Conservation (phyloP, 1,140 invertebrate species). For the Drosophila burlai region DNA sequence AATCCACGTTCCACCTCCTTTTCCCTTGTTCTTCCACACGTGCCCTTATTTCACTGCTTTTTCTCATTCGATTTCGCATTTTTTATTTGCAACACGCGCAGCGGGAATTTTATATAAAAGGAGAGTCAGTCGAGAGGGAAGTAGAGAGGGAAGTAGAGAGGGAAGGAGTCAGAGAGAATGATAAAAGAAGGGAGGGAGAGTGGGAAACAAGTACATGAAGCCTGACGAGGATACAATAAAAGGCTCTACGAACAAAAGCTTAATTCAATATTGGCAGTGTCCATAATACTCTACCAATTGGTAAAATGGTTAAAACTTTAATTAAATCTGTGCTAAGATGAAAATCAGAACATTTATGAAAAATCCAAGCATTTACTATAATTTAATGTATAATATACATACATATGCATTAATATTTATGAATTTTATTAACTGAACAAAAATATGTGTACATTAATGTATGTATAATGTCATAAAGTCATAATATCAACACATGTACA, state of each 20-base stretch:
- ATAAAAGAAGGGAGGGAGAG: slow-evolving; percentile 13
- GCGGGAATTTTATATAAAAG: slow-evolving; percentile 48
- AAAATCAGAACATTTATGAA: too few relatives aligned
- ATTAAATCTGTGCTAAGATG: neutral
- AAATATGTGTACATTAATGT: too few relatives aligned
- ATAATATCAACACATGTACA: too few relatives aligned
- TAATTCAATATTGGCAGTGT: neutral
- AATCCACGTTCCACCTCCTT: neutral
- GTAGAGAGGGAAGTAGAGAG: slow-evolving; percentile 27
- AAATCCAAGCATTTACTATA: too few relatives aligned
- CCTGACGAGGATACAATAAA: slow-evolving; percentile 46
- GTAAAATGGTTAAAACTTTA: neutral
- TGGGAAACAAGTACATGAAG: slow-evolving; percentile 38
- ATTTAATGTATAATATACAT: too few relatives aligned
- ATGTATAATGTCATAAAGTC: too few relatives aligned
- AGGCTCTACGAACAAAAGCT: slow-evolving; percentile 19
- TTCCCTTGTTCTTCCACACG: slow-evolving; percentile 56
- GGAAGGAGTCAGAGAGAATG: slow-evolving; percentile 17
- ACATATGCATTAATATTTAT: too few relatives aligned
- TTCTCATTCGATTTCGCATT: slow-evolving; percentile 35
- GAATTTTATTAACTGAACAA: too few relatives aligned
- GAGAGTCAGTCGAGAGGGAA: slow-evolving; percentile 28
- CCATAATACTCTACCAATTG: neutral
- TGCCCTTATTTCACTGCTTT: slow-evolving; percentile 72
- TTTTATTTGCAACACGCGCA: slow-evolving; percentile 64